Evolutionary conservation across 2,113 vertebrate species (phyloP), one percentile per base, ranked within the genome.

Genomic region (Alligator sinensis): DNA sequence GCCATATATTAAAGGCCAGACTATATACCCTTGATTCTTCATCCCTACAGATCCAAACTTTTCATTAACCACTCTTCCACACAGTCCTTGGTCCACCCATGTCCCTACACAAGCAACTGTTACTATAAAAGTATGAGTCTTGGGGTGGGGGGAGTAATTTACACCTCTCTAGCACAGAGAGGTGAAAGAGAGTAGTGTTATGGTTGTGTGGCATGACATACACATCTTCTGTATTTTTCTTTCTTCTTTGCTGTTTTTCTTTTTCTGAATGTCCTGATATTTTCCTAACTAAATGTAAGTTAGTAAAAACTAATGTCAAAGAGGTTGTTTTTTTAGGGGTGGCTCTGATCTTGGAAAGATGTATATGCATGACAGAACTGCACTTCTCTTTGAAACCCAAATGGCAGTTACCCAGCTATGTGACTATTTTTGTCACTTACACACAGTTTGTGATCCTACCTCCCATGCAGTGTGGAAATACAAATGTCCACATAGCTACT

Each of bases 1-100:
- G 34, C 18, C 59, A 91, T 96, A 86, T 75, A 93, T 75, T 64
- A 78, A 84, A 93, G 93, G 86, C 9, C 81, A 89, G 78, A 61
- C 62, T 72, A 87, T 93, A 76, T 24, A 90, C 19, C 61, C 86
- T 79, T 66, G 85, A 24, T 89, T 91, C 86, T 86, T 55, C 58
- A 75, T 86, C 83, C 81, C n/a, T 77, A 66, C 77, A 89, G 89
- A 92, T 78, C 34, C 17, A 70, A 82, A 59, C n/a, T 62, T 95
- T 84, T 89, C 86, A 76, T 93, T 72, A 92, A 77, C 92, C 93
- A 86, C 82, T 93, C 89, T 93, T 92, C 70, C 64, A 38, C 81
- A 82, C 34, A 5, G 91, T 94, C 92, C 0, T 1, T 95, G 84
- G 91, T 63, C 76, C 86, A 6, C 61, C 60, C 82, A 86, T 90